phyloP scores from a whole-genome alignment of 2,888 invertebrate species.

The Tipula confusa region DNA sequence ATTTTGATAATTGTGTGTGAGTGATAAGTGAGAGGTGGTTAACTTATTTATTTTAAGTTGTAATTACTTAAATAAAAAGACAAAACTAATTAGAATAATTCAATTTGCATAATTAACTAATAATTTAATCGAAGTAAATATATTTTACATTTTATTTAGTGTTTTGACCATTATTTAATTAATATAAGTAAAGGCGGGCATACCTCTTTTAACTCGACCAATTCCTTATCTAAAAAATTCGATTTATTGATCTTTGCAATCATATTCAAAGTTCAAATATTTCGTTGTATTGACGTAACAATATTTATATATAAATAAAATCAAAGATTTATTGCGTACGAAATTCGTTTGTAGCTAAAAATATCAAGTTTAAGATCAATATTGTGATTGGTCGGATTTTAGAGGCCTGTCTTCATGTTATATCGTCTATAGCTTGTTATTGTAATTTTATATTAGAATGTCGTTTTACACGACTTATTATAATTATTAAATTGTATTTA shows the following conservation, averaged over 20 bases:
- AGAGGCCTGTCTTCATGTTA: neutral
- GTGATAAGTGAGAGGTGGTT: neutral
- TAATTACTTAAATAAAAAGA: neutral
- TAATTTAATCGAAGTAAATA: neutral
- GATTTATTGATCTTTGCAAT: neutral
- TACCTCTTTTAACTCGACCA: neutral
- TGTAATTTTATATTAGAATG: neutral
- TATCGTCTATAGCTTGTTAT: neutral
- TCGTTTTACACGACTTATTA: neutral
- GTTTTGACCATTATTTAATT: neutral
- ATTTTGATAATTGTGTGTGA: neutral
- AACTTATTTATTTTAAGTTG: neutral
- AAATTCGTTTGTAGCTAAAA: neutral
- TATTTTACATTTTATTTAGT: neutral
- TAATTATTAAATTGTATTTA: neutral
- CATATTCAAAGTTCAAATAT: neutral
- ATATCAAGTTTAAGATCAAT: neutral
- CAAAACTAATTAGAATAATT: neutral
- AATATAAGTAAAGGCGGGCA: neutral
- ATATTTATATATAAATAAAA: neutral
- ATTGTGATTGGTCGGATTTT: neutral
- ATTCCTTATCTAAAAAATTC: neutral
- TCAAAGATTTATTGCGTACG: neutral
- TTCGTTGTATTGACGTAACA: neutral
- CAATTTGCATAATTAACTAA: neutral